Evolutionary conservation across 1,140 invertebrate species (phyloP), one percentile per base, ranked within the genome.

Genomic region (Reticulitermes speratus): DNA sequence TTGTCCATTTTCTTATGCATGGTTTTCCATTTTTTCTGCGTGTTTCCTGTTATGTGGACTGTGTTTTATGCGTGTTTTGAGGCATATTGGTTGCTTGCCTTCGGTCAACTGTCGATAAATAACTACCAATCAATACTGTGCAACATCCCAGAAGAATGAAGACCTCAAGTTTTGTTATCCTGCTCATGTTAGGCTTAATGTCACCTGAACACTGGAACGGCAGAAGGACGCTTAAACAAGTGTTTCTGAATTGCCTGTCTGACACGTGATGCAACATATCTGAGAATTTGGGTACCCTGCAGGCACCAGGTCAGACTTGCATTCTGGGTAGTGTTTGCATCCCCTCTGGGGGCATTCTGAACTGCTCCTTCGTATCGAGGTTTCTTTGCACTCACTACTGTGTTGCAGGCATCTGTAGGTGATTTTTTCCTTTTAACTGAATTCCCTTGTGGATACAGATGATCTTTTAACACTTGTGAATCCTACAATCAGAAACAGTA

Each of bases 371-470:
- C 84, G 2, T 55, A 5, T 5, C 19, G 30, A 32, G 45, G 84
- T 23, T 65, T 84, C 45, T 45, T 65, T 8, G 16, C 45, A 21
- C 48, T 65, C 19, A 55, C 21, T 55, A 55, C 52, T 19, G 52
- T 55, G 52, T 12, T 21, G 19, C 52, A 55, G 52, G 52, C 52
- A 19, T 55, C 32, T 38, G 16, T 25, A 83, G 44, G n/a, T 12
- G 52, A 21, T 83, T 83, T 19, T 44, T 83, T 52, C 32, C 38
- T 38, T 52, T 48, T 86, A 30, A 86, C n/a, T 25, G 85, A 81
- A 30, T 21, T 75, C 21, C 85, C 44, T 32, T 82, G 85, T 30
- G 85, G 85, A 81, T 86, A 86, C 19, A 86, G 65, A n/a, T 65
- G 81, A 30, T 86, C 85, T 32, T 86, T 69, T 6, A 86, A n/a